Evolutionary conservation across 2,113 vertebrate species (phyloP).

Genomic region (Chaenocephalus aceratus): DNA sequence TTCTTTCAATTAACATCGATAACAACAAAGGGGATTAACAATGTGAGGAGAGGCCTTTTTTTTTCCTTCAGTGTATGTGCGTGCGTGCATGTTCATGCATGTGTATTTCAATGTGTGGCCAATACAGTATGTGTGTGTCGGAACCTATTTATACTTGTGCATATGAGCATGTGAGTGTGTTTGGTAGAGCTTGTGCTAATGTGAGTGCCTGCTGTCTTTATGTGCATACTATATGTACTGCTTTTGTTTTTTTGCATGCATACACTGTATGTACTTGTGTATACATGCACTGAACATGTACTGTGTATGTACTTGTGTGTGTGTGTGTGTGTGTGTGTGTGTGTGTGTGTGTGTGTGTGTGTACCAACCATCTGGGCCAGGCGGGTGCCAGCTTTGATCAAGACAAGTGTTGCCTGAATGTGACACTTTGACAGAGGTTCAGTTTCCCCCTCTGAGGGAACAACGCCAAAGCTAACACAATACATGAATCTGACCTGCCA

Average conservation of each 20-base stretch:
- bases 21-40: conserved; percentile 73
- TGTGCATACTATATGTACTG: neutral
- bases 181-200: neutral
- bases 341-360: conserved; percentile 4
- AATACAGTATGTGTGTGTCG: conserved; percentile 8
- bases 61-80: conserved; percentile 19
- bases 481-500: conserved; percentile 48
- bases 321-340: conserved; percentile 6
- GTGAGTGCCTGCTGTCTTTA: neutral
- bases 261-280: neutral
- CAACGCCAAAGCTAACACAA: conserved; percentile 48
- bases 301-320: neutral
- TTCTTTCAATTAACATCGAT: conserved; percentile 77
- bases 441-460: conserved; percentile 42
- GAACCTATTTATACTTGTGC: neutral
- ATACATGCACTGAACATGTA: neutral
- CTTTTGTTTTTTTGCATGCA: neutral
- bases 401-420: conserved; percentile 43
- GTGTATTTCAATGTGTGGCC: conserved; percentile 21
- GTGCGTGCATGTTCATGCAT: neutral
- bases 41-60: conserved; percentile 21
- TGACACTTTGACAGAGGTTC: conserved; percentile 63
- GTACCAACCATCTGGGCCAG: conserved; percentile 6
- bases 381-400: conserved; percentile 46
- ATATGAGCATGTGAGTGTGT: neutral